Evolutionary conservation across 2,113 vertebrate species (phyloP), one percentile per base, ranked within the genome.

Genomic region (Cheirogaleus medius): DNA sequence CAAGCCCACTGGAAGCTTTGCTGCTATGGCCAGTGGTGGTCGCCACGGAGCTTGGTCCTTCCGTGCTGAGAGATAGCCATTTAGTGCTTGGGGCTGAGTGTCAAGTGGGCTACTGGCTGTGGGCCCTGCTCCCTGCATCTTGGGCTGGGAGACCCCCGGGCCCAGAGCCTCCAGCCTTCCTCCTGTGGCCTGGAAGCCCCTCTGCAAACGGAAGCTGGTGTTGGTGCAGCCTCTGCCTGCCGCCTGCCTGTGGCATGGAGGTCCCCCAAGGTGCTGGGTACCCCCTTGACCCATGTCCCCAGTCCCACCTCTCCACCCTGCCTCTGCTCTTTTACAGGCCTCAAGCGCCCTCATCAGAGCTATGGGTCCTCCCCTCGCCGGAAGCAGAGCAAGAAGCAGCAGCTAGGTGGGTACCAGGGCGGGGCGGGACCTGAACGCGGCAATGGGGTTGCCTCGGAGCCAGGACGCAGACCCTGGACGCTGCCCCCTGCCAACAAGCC

Each of bases 301-400:
- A 39, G 18, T 47, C 66, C 34, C 15, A 13, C 54, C 34, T 32
- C 54, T 27, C 39, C 17, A 76, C 6, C 37, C 39, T 77, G n/a
- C n/a, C 11, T 94, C 77, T 15, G 29, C 71, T 91, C 32, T 95
- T 86, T 95, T 86, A 18, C 49, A 98, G 98, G 66, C 15, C 44
- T 97, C 83, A 87, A 96, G 87, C 4, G 77, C 32, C 95, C 91
- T 47, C 42, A 0, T 21, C 73, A 94, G 76, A 96, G 95, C 74
- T 96, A 52, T 34, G 95, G 63, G 11, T 81, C 90, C 66, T 96
- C 92, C 1, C 97, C 97, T 17, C 25, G 0, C 34, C 60, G 2
- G 14, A 97, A 98, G 60, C 83, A 93, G 42, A 34, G 6, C 94
- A 97, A 23, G 90, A 90, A 95, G 39, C 96, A 97, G 27, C 84